Percentiles rank a stretch among this genome's conserved stretches.
Conservation (phyloP, 2,888 invertebrate genomes). For the Cristatella mucedo region DNA sequence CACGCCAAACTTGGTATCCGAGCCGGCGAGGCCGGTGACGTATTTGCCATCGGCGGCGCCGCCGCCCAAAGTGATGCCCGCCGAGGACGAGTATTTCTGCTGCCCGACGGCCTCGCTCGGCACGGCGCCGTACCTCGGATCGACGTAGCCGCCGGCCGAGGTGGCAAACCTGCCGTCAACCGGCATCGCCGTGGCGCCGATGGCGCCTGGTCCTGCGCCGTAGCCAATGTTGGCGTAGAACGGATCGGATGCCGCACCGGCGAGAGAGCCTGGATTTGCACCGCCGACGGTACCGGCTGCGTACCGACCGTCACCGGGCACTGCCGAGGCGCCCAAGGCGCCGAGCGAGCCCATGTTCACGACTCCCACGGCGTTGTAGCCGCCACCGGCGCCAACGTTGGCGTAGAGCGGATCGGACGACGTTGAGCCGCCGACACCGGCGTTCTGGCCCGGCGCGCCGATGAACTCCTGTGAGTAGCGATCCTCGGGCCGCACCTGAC, state of each 20-base stretch:
- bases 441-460: constrained; percentile 17
- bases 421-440: constrained; percentile 18
- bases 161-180: background rate
- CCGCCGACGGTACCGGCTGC: background rate
- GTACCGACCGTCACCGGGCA: constrained; percentile 6
- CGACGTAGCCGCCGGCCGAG: constrained; percentile 4
- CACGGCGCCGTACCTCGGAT: constrained; percentile 7
- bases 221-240: background rate
- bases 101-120: constrained; percentile 2
- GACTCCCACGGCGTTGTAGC: background rate
- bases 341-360: constrained; percentile 15
- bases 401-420: constrained; percentile 11
- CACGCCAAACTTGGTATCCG: background rate
- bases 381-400: background rate
- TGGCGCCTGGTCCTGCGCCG: background rate
- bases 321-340: constrained; percentile 8
- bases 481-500: constrained; percentile 2
- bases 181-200: background rate
- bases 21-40: constrained; percentile 6
- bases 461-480: too few relatives aligned
- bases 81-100: constrained; percentile 6
- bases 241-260: background rate
- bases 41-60: background rate
- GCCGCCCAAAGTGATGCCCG: constrained; percentile 1
- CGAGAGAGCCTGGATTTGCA: background rate